These are phyloP conservation scores for Ophioderma brevispina DNA, from an alignment of 35 echinoderm and acorn worm genomes.

Conservation along the genomic window DNA sequence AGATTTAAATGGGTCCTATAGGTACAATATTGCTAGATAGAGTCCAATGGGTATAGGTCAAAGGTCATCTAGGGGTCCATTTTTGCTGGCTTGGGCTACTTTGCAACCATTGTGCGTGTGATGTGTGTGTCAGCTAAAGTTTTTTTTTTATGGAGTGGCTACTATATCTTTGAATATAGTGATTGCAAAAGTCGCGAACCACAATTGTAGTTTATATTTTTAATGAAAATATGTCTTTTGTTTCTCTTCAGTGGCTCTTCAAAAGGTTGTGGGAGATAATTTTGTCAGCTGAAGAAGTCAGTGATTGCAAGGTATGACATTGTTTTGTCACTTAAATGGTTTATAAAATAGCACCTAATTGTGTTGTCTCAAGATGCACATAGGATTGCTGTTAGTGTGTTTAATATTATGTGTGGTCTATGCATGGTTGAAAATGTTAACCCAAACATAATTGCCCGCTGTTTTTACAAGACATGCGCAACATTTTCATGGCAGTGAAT, in stretches of 20 bases:
- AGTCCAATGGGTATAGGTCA: no score
- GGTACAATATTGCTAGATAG: no score
- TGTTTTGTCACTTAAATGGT: neutral
- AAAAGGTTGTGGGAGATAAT: constrained; percentile 76
- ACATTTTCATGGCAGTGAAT: no score
- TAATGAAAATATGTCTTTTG: no score
- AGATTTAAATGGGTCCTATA: no score
- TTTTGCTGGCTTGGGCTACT: no score
- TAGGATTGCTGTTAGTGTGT: neutral
- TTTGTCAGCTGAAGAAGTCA: constrained; percentile 95
- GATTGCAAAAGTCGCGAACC: neutral
- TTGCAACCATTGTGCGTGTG: neutral
- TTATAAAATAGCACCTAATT: neutral
- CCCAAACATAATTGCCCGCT: no score
- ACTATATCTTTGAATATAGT: neutral
- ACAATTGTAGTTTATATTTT: neutral
- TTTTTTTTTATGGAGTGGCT: neutral
- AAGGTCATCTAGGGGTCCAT: no score
- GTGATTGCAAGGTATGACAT: constrained; percentile 89
- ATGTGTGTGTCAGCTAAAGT: neutral
- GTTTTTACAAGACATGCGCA: no score
- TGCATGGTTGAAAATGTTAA: no score
- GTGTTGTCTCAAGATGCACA: neutral
- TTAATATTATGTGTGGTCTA: no score
- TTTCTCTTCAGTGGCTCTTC: neutral